These are phyloP conservation scores for Actinemys pallida DNA, from an alignment of 2,113 vertebrate species.

Conservation along the genomic window DNA sequence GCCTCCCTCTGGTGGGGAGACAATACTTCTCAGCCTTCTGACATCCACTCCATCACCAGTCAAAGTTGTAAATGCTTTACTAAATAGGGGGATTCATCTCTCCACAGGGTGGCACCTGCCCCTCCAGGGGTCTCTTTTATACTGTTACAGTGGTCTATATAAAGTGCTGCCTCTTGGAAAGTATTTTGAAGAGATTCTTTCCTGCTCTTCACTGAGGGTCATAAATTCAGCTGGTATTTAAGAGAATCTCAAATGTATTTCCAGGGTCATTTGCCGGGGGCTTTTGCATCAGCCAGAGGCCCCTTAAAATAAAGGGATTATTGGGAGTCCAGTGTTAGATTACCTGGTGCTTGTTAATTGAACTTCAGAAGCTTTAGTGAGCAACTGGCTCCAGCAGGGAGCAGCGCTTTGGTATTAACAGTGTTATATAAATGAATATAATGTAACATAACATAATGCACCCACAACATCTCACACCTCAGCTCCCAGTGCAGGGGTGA, in stretches of 20 bases:
- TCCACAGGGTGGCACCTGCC: slow-evolving; percentile 69
- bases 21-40: slow-evolving; percentile 7
- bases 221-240: slow-evolving; percentile 78
- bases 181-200: slow-evolving; percentile 75
- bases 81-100: slow-evolving; percentile 45
- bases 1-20: slow-evolving; percentile 46
- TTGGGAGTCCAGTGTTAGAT: slow-evolving; percentile 74
- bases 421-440: slow-evolving; percentile 67
- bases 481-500: neutral
- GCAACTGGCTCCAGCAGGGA: slow-evolving; percentile 70
- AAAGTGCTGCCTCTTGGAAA: slow-evolving; percentile 77
- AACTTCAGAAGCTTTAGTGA: slow-evolving; percentile 70
- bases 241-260: slow-evolving; percentile 73
- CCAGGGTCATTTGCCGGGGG: slow-evolving; percentile 55
- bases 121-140: slow-evolving; percentile 61
- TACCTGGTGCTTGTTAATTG: slow-evolving; percentile 76
- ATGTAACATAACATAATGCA: slow-evolving; percentile 43
- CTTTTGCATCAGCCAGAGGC: slow-evolving; percentile 62
- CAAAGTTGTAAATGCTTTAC: neutral
- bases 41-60: slow-evolving; percentile 1
- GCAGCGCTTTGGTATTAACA: slow-evolving; percentile 59
- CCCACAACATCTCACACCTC: slow-evolving; percentile 16
- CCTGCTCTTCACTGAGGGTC: slow-evolving; percentile 64
- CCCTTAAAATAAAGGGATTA: slow-evolving; percentile 79
- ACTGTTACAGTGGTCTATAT: slow-evolving; percentile 70